phyloP scores from a whole-genome alignment of 2,797 vertebrate genomes.

The Masticophis lateralis region DNA sequence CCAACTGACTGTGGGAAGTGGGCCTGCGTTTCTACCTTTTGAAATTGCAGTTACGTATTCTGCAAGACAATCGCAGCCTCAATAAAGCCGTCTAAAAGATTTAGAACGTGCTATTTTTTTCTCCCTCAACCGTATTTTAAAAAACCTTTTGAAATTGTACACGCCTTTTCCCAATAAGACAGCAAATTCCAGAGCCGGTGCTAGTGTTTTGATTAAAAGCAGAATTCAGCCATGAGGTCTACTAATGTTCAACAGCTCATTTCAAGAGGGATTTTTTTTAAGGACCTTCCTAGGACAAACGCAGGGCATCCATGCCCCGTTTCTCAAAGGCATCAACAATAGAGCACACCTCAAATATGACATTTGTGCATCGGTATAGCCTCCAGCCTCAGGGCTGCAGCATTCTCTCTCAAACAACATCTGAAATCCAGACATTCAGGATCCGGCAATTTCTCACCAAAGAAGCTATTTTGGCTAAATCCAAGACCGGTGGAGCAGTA shows the following conservation, averaged over 20 bases:
- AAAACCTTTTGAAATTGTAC: conserved; percentile 41
- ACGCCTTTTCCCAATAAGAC: conserved; percentile 33
- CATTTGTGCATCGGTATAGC: background rate
- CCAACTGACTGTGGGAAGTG: conserved; percentile 32
- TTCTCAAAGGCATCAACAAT: background rate
- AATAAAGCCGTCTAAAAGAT: conserved; percentile 35
- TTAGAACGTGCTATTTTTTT: conserved; percentile 19
- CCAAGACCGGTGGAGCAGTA: background rate
- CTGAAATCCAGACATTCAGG: background rate
- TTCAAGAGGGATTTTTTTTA: conserved; percentile 17
- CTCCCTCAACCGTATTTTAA: background rate
- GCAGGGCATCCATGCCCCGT: too few relatives aligned
- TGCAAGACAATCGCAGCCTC: conserved; percentile 20
- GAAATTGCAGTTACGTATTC: conserved; percentile 39
- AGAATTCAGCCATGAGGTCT: conserved; percentile 32
- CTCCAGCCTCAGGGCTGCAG: background rate
- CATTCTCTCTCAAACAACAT: background rate
- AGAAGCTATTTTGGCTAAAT: background rate
- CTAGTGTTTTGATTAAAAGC: conserved; percentile 29
- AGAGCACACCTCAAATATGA: too few relatives aligned
- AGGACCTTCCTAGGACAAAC: background rate
- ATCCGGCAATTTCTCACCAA: background rate
- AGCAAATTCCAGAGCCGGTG: background rate
- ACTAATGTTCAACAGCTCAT: background rate
- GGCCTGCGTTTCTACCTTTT: background rate